A percentile compares a stretch with the other conserved stretches of the same genome.
Conservation (phyloP, 2,797 vertebrate genomes). For the Danio albolineatus region DNA sequence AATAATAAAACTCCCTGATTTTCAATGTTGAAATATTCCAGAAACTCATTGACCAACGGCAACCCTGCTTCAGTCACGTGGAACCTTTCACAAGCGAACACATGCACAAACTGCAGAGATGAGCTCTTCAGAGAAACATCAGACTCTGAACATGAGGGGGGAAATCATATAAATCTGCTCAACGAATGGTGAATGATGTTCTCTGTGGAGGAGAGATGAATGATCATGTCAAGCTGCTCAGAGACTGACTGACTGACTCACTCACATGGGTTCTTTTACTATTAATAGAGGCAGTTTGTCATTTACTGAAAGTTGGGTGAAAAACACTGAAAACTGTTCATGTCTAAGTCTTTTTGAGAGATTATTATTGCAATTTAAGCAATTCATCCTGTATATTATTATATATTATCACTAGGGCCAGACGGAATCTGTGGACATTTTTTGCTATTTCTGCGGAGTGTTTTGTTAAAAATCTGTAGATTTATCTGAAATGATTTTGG, state of each 20-base stretch:
- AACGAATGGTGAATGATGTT: slow-evolving; percentile 9
- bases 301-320: slow-evolving; percentile 30
- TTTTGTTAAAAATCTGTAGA: too few species aligned
- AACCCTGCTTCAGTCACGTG: too few species aligned
- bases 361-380: not conserved
- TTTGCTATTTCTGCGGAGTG: too few species aligned
- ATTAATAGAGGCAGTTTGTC: slow-evolving; percentile 34
- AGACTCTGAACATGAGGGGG: not conserved
- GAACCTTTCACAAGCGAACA: slow-evolving; percentile 31
- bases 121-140: not conserved
- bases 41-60: too few species aligned
- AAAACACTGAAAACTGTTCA: not conserved
- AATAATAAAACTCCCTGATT: too few species aligned
- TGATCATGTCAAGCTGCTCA: slow-evolving; percentile 31
- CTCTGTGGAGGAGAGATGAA: slow-evolving; percentile 12
- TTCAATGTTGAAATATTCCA: too few species aligned
- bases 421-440: too few species aligned
- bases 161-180: too few species aligned
- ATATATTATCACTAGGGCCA: too few species aligned
- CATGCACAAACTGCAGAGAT: slow-evolving; percentile 1
- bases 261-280: slow-evolving; percentile 11
- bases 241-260: slow-evolving; percentile 25
- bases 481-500: too few species aligned
- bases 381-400: too few species aligned
- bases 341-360: not conserved